Conservation (phyloP, 30 jellyfish, hydroid and myxozoan genomes). For the Hydractinia echinata region DNA sequence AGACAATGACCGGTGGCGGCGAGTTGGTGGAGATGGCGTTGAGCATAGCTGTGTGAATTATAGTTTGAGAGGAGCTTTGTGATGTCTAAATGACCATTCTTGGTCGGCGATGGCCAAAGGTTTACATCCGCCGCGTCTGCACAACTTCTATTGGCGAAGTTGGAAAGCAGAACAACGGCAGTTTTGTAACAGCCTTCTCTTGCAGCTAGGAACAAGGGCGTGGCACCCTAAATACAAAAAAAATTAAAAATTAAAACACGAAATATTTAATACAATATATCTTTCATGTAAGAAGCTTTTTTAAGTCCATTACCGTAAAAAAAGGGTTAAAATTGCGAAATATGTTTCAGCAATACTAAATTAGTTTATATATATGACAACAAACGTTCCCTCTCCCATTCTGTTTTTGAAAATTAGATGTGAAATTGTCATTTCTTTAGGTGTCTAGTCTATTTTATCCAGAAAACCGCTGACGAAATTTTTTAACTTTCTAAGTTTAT, state of each 20-base stretch:
- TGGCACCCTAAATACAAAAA: constrained; percentile 51
- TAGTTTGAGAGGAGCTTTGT: constrained; percentile 60
- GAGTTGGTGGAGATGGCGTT: constrained; percentile 71
- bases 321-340: too few relatives aligned
- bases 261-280: not conserved
- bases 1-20: constrained; percentile 63
- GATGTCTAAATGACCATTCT: constrained; percentile 70
- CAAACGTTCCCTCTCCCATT: too few relatives aligned
- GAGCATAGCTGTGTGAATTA: constrained; percentile 61
- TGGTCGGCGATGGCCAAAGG: constrained; percentile 71
- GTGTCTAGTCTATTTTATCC: too few relatives aligned
- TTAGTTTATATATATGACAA: too few relatives aligned
- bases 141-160: constrained; percentile 74
- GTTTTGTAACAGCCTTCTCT: constrained; percentile 68
- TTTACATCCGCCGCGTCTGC: constrained; percentile 71
- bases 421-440: too few relatives aligned
- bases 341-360: too few relatives aligned
- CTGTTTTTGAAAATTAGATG: too few relatives aligned
- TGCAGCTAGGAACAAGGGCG: constrained; percentile 83
- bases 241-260: not conserved
- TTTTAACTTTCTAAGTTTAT: too few relatives aligned
- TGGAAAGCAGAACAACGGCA: constrained; percentile 51
- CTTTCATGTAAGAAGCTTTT: too few relatives aligned
- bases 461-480: too few relatives aligned
- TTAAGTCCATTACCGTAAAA: too few relatives aligned